Conservation (phyloP, 2,797 vertebrate species). For the Sardinella longiceps region DNA sequence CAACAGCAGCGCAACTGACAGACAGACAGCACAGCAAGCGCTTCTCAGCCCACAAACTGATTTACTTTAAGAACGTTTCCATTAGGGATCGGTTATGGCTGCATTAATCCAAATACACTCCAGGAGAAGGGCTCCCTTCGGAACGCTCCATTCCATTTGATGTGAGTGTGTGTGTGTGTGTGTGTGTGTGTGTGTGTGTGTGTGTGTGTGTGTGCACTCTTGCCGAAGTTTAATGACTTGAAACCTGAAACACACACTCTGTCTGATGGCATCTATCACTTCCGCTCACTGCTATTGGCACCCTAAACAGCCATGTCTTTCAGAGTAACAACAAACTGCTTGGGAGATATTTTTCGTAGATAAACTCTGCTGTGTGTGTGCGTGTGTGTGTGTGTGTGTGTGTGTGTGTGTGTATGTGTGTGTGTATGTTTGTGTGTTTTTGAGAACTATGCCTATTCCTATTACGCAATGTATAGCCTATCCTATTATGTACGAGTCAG, state of each 20-base stretch:
- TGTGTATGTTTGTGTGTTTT: neutral
- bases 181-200: too few relatives aligned
- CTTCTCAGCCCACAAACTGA: neutral
- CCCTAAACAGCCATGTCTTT: neutral
- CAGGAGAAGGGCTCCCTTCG: conserved; percentile 17
- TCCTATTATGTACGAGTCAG: neutral
- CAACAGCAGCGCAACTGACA: conserved; percentile 38
- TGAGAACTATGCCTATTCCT: too few relatives aligned
- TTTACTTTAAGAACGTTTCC: conserved; percentile 26
- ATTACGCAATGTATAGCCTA: too few relatives aligned
- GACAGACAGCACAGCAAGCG: too few relatives aligned
- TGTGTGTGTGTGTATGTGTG: conserved; percentile 17
- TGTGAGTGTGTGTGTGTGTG: too few relatives aligned
- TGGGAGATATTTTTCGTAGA: neutral
- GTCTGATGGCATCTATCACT: conserved; percentile 39
- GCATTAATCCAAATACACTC: conserved; percentile 1
- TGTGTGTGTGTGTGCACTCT: conserved; percentile 24
- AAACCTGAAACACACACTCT: conserved; percentile 37
- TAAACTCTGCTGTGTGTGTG: neutral
- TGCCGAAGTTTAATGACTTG: conserved; percentile 45
- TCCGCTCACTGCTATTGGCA: conserved; percentile 31
- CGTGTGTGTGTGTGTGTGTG: conserved; percentile 18
- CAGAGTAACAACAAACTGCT: conserved; percentile 4
- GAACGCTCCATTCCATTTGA: conserved; percentile 50
- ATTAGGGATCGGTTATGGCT: conserved; percentile 25